Base-by-base conservation (phyloP, 1,140 invertebrate species). In the Leptinotarsa undecemlineata region DNA sequence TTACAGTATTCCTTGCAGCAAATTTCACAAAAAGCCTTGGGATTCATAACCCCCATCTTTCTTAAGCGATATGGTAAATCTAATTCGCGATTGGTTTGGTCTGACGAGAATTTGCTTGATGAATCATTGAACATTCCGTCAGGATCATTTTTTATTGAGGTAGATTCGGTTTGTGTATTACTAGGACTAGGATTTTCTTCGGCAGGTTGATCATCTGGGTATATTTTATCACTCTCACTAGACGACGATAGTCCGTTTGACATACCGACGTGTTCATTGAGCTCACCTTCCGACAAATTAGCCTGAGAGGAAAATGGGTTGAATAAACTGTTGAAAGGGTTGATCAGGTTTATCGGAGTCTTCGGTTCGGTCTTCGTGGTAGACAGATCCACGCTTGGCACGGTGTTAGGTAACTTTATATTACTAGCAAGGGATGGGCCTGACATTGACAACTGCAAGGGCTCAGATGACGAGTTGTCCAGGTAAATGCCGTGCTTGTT, bases 1-100 rank as follows among this genome's bases (percentile, higher is more conserved):
- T 98, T 98, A 85, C 94, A 95, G 84, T 97, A 96, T 86, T 98
- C 96, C 84, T 98, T 98, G 82, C 94, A 94, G 83, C 96, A 98
- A 64, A 97, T 91, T 82, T 97, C 95, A 85, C 96, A 98, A 83
- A 96, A 98, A 15, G 94, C 94, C 79, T 96, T 94, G 3, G 93
- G 91, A 84, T 95, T 95, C 76, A 94, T 91, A 1, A 96, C 92
- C 13, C 94, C 94, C 42, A 95, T 86, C 73, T 91, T 90, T 3
- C 91, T 88, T 14, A 95, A 85, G 21, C 90, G 90, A 67, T 94
- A 94, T 1, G 90, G 88, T 80, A 93, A 89, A 77, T 91, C 90
- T 1, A 80, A 86, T 72, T 85, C 82, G 26, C 78, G 76, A 64
- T 72, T 77, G 51, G 77, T 81, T 73, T 82, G 80, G 74, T 79